A percentile compares a stretch with the other conserved stretches of the same genome.
Evolutionary conservation across 2,113 vertebrate species (phyloP).

Genomic region (Siniperca knerii): DNA sequence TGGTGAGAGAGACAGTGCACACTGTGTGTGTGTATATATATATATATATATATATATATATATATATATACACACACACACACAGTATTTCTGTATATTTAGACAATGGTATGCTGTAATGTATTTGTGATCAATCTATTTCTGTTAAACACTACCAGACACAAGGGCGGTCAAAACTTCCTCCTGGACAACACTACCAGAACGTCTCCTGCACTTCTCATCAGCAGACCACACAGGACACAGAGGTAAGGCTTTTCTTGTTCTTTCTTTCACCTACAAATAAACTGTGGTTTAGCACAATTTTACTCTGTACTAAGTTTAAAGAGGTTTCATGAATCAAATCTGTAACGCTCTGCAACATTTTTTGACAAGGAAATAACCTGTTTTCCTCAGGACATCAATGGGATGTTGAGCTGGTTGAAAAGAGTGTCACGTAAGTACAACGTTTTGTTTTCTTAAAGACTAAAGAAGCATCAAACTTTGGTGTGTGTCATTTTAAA

Average conservation of each 20-base stretch:
- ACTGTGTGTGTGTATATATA: neutral
- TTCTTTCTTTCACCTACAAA: neutral
- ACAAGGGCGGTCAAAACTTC: neutral
- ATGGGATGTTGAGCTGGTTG: conserved; percentile 63
- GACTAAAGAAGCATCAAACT: neutral
- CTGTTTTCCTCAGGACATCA: conserved; percentile 54
- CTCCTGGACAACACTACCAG: neutral
- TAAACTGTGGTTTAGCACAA: neutral
- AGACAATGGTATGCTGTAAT: neutral
- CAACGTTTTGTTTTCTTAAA: neutral
- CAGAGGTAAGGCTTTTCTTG: conserved; percentile 11
- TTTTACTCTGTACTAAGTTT: neutral
- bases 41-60: too few species aligned
- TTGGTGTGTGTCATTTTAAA: neutral
- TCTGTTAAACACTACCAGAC: neutral
- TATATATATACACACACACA: too few species aligned
- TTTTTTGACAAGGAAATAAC: conserved; percentile 4
- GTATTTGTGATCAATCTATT: neutral
- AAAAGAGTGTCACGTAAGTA: conserved; percentile 64
- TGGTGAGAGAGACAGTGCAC: conserved; percentile 25
- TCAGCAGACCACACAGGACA: neutral
- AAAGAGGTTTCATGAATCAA: neutral
- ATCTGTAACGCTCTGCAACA: neutral
- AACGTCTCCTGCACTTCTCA: neutral
- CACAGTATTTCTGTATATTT: too few species aligned